A percentile compares a stretch with the other conserved stretches of the same genome.
Evolutionary conservation across 2,797 vertebrate species (phyloP).

Genomic region (Rhynchonycteris naso): DNA sequence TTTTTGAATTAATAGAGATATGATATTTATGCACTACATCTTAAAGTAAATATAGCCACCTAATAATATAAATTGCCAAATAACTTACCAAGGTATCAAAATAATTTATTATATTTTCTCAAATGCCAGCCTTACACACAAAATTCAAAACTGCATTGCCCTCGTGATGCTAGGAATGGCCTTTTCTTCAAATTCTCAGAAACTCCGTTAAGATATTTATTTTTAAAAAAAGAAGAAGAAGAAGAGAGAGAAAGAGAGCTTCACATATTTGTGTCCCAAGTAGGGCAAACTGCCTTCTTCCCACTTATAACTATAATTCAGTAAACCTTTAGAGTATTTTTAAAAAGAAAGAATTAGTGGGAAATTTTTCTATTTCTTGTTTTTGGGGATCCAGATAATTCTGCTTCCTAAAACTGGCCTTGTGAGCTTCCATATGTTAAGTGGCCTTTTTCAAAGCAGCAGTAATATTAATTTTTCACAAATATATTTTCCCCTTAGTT

Average conservation of each 20-base stretch:
- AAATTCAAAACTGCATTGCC: constrained; percentile 51
- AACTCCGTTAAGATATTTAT: constrained; percentile 26
- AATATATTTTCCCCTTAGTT: not conserved
- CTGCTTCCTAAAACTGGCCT: constrained; percentile 32
- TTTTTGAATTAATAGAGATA: constrained; percentile 61
- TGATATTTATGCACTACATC: constrained; percentile 43
- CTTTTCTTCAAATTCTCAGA: constrained; percentile 62
- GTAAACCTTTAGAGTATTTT: constrained; percentile 54
- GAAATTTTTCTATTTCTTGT: constrained; percentile 47
- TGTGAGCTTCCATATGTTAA: constrained; percentile 43
- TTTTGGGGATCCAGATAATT: constrained; percentile 49
- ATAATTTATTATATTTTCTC: constrained; percentile 55
- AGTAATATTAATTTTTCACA: not conserved
- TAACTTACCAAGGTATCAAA: constrained; percentile 34
- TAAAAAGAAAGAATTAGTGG: constrained; percentile 53
- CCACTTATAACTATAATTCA: constrained; percentile 45
- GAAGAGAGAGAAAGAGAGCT: not conserved
- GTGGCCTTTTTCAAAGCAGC: not conserved
- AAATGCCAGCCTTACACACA: constrained; percentile 42
- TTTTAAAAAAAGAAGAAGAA: not conserved
- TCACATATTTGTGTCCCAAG: constrained; percentile 39
- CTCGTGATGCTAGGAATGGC: constrained; percentile 2
- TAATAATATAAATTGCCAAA: constrained; percentile 38
- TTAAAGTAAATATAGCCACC: constrained; percentile 45
- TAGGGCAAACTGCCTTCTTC: constrained; percentile 43